These are phyloP conservation scores for Balaeniceps rex DNA, from an alignment of 2,113 vertebrate species.

Conservation along the genomic window DNA sequence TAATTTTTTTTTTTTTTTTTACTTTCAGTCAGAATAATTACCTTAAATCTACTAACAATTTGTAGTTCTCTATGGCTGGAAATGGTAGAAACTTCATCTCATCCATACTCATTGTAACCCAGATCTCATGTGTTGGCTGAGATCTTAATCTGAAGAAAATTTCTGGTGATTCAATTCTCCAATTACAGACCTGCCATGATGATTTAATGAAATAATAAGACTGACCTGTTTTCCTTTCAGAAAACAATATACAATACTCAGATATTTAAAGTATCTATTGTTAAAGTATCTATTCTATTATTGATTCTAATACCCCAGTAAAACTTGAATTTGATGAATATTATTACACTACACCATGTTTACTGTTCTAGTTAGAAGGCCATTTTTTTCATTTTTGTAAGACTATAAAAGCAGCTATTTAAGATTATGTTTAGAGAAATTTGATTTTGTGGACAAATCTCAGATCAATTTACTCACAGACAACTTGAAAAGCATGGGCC, in stretches of 20 bases:
- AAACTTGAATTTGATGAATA: not conserved
- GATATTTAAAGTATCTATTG: not conserved
- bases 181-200: not conserved
- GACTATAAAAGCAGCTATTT: not conserved
- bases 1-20: too few relatives aligned
- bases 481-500: not conserved
- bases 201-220: not conserved
- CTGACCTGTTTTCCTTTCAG: not conserved
- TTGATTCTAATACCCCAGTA: not conserved
- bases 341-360: not conserved
- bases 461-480: not conserved
- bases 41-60: not conserved
- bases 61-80: not conserved
- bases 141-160: not conserved
- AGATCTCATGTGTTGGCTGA: not conserved
- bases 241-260: not conserved
- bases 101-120: not conserved
- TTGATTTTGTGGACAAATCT: not conserved
- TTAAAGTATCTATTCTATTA: too few relatives aligned
- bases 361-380: not conserved
- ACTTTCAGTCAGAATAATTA: not conserved
- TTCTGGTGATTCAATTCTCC: not conserved
- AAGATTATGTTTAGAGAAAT: not conserved
- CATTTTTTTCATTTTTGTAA: not conserved
- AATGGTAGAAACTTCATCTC: not conserved